These are phyloP conservation scores for Drusus annulatus DNA, from an alignment of 1,140 invertebrate species.

Conservation along the genomic window DNA sequence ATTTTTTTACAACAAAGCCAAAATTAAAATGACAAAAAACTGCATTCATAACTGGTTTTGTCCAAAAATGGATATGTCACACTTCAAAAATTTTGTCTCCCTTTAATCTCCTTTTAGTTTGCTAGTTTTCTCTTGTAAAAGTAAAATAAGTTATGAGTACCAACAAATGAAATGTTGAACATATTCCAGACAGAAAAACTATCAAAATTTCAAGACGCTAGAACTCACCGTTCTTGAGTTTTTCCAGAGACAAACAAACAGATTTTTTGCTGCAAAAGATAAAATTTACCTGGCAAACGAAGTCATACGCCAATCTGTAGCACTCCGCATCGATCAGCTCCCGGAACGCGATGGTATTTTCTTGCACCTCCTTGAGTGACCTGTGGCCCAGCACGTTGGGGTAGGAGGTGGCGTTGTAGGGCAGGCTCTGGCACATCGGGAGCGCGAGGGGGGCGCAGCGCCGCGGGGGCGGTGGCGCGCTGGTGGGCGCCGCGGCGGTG, in stretches of 20 bases:
- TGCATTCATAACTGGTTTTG: no score
- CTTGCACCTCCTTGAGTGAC: conserved; percentile 78
- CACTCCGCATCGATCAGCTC: conserved; percentile 91
- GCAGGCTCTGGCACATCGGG: conserved; percentile 80
- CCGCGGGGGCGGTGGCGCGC: conserved; percentile 72
- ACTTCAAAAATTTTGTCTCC: no score
- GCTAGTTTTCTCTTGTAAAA: no score
- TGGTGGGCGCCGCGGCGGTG: conserved; percentile 64
- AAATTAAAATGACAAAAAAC: no score
- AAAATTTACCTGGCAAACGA: conserved; percentile 78
- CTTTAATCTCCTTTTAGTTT: no score
- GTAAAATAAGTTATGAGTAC: no score
- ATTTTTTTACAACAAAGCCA: no score
- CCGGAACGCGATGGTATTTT: conserved; percentile 86
- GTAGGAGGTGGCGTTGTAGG: conserved; percentile 87
- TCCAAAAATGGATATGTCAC: no score
- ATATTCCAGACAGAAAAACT: no score
- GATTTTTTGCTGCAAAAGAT: not conserved
- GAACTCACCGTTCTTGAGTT: no score
- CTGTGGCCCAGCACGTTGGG: conserved; percentile 84
- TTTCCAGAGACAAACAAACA: not conserved
- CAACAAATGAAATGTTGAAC: no score
- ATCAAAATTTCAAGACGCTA: no score
- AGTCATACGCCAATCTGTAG: conserved; percentile 86
- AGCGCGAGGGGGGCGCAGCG: conserved; percentile 79